Evolutionary conservation across 1,140 invertebrate genomes (phyloP), one percentile per base, ranked within the genome.

Genomic region (Drosophila athabasca): DNA sequence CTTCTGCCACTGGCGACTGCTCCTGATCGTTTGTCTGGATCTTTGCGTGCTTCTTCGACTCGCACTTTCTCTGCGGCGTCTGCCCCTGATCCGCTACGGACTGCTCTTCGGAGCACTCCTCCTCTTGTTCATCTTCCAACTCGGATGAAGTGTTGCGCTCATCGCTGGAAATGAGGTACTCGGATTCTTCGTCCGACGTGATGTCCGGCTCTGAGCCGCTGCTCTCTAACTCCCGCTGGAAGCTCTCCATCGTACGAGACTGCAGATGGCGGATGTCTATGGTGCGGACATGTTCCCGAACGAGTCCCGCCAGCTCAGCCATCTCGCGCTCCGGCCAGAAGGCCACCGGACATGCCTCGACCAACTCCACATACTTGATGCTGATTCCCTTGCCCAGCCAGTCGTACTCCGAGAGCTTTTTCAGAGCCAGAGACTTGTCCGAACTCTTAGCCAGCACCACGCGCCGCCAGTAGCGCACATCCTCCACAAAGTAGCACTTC

Each of bases 321-420:
- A 90, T 90, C 48, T 90, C 54, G 0, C 22, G 3, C 6, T 76
- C 74, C 4, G 70, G 81, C 84, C 89, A 90, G 15, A 74, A 70
- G 6, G 70, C 72, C 0, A 82, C 89, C 2, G 73, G 70, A 48
- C 84, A 90, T 1, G 62, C 49, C 15, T 90, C 90, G 0, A 90
- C 89, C 45, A 90, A 48, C 15, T 90, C 81, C 1, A 90, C 84
- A 13, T 78, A 90, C 57, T 90, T 90, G 2, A 90, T 29, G 31
- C 90, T 87, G 2, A 90, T 51, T 0, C 89, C 90, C 9, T 61
- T 50, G 44, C 74, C 70, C 6, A 64, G 71, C 90, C 90, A 90
- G 7, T 90, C 76, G 43, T 62, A 88, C 3, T 84, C 79, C 5
- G 73, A 13, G 2, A 76, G 11, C 11, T 74, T 70, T 39, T 73